These are phyloP conservation scores for Ferdinandea cuprea DNA, from an alignment of 2,888 invertebrate genomes.

Conservation along the genomic window DNA sequence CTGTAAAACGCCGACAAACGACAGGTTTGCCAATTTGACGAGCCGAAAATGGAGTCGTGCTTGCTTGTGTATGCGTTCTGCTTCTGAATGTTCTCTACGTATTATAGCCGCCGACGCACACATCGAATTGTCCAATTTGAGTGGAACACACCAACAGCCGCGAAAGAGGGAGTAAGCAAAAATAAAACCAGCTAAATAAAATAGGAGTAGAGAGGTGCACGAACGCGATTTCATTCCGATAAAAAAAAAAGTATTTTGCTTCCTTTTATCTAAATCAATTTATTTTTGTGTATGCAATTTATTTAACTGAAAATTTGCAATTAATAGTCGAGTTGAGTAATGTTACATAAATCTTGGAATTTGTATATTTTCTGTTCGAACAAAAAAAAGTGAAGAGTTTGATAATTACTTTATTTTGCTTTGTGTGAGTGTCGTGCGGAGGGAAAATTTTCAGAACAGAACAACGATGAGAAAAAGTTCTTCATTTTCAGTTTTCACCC, in stretches of 20 bases:
- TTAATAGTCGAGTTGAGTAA: not conserved
- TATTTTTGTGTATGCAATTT: slow-evolving; percentile 58
- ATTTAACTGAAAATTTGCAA: slow-evolving; percentile 33
- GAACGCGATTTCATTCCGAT: slow-evolving; percentile 54
- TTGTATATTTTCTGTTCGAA: slow-evolving; percentile 28
- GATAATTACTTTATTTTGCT: not conserved
- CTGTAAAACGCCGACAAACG: slow-evolving; percentile 68
- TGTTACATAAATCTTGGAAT: slow-evolving; percentile 58
- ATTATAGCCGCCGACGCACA: slow-evolving; percentile 28
- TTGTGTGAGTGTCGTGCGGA: slow-evolving; percentile 38
- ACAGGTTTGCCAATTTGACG: slow-evolving; percentile 70
- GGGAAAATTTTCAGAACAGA: slow-evolving; percentile 35
- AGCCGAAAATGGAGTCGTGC: slow-evolving; percentile 39
- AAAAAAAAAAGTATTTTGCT: slow-evolving; percentile 52
- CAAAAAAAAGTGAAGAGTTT: slow-evolving; percentile 41
- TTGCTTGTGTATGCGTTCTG: no score
- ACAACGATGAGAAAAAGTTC: not conserved
- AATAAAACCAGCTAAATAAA: slow-evolving; percentile 25
- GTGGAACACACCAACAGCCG: slow-evolving; percentile 49
- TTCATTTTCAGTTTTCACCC: slow-evolving; percentile 40
- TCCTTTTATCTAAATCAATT: slow-evolving; percentile 37
- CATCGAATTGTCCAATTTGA: slow-evolving; percentile 44
- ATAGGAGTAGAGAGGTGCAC: slow-evolving; percentile 61
- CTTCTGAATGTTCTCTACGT: no score
- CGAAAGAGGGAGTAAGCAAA: slow-evolving; percentile 59